These are phyloP conservation scores for Drosophila quadrilineata DNA, from an alignment of 1,140 invertebrate species.

Conservation along the genomic window DNA sequence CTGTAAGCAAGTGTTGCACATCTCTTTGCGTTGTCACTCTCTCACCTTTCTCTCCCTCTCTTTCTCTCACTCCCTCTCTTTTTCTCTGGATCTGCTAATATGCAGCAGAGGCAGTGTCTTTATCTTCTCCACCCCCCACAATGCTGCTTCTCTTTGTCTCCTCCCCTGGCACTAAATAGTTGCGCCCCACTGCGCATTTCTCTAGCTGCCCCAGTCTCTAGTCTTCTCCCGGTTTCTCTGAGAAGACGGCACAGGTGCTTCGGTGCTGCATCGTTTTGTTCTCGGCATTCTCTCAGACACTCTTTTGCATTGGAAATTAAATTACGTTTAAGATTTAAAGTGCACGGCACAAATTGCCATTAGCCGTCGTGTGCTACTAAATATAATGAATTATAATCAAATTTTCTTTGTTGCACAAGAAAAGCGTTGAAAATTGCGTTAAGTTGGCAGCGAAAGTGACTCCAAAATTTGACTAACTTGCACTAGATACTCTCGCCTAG, in stretches of 20 bases:
- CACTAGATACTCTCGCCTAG: no score
- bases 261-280: slow-evolving; percentile 13
- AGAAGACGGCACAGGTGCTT: slow-evolving; percentile 45
- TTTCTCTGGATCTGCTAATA: slow-evolving; percentile 10
- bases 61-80: neutral
- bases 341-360: slow-evolving; percentile 34
- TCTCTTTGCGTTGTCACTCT: slow-evolving; percentile 2
- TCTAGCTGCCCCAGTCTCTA: no score
- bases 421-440: slow-evolving; percentile 1
- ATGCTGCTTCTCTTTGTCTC: neutral
- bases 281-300: slow-evolving; percentile 4
- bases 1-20: slow-evolving; percentile 40
- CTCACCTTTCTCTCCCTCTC: neutral
- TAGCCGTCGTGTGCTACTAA: slow-evolving; percentile 24
- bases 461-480: neutral
- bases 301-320: slow-evolving; percentile 60
- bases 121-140: slow-evolving; percentile 9
- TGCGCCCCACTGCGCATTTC: no score
- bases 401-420: slow-evolving; percentile 13
- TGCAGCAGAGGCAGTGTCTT: no score
- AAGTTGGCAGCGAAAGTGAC: neutral
- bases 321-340: slow-evolving; percentile 65
- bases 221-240: neutral
- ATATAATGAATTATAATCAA: slow-evolving; percentile 57
- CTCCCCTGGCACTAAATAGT: no score